These are phyloP conservation scores for Trichomalopsis sarcophagae DNA, from an alignment of 1,140 invertebrate species.

Conservation along the genomic window DNA sequence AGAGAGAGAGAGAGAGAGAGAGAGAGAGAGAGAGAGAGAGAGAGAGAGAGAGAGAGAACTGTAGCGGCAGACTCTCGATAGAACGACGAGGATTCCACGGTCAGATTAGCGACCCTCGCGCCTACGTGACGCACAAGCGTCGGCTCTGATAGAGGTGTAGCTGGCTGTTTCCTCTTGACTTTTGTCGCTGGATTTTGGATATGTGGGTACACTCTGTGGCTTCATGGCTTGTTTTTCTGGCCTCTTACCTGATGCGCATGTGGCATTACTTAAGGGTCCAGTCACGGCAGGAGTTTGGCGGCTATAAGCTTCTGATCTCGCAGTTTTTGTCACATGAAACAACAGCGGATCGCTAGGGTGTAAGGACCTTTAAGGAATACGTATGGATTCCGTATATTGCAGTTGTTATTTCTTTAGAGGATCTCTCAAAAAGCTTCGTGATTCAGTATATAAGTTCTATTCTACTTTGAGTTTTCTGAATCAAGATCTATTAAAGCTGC, in stretches of 20 bases:
- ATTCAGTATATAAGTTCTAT: too few species aligned
- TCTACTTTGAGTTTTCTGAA: background rate
- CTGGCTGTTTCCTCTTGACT: background rate
- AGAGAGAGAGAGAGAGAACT: background rate
- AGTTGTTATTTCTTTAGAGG: too few species aligned
- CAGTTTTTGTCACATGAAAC: background rate
- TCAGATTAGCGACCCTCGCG: constrained; percentile 10
- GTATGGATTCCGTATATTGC: too few species aligned
- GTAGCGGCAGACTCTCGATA: background rate
- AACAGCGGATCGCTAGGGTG: background rate
- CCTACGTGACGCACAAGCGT: constrained; percentile 17
- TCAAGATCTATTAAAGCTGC: background rate
- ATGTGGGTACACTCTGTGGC: background rate
- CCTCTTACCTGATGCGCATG: background rate
- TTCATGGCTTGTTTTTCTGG: background rate
- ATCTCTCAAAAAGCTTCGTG: too few species aligned
- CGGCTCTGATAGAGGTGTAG: background rate
- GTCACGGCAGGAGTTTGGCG: too few species aligned
- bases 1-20: background rate
- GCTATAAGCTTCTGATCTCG: background rate
- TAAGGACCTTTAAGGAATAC: too few species aligned
- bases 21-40: background rate
- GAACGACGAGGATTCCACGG: background rate
- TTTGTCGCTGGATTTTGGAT: background rate
- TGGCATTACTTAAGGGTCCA: too few species aligned